Evolutionary conservation across 2,113 vertebrate genomes (phyloP).

Genomic region (Apus apus): DNA sequence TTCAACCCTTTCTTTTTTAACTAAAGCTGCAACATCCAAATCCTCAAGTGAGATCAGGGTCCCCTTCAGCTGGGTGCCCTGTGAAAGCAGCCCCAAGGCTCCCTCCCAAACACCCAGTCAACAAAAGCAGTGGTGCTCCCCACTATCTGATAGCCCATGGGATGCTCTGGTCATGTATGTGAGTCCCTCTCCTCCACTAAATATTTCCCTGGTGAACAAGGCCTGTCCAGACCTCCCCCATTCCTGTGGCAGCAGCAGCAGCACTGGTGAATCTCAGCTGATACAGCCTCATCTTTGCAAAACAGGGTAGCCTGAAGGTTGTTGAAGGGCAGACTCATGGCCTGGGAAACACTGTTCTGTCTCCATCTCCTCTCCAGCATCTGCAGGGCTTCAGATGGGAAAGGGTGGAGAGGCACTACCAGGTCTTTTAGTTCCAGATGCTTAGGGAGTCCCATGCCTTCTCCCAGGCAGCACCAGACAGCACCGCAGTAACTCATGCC

Average conservation of each 20-base stretch:
- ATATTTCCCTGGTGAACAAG: background rate
- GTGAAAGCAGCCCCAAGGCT: background rate
- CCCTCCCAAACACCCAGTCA: background rate
- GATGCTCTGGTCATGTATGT: accelerated
- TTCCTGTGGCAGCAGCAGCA: background rate
- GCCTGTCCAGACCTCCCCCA: too few relatives aligned
- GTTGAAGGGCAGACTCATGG: background rate
- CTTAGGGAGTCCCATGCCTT: background rate
- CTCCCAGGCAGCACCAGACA: background rate
- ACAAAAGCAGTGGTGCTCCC: background rate
- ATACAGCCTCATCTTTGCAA: background rate
- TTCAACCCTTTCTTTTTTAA: background rate
- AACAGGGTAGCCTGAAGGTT: background rate
- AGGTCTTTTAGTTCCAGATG: background rate
- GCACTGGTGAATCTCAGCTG: background rate
- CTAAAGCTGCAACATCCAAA: background rate
- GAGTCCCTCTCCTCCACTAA: background rate
- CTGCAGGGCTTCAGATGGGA: background rate
- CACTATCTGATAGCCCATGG: accelerated
- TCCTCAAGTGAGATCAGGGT: background rate
- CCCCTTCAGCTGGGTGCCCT: background rate
- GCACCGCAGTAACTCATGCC: background rate
- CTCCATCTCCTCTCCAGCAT: background rate
- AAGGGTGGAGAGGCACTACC: background rate
- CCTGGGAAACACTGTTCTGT: background rate